Evolutionary conservation across 2,888 invertebrate genomes (phyloP).

Genomic region (Rhingia campestris): DNA sequence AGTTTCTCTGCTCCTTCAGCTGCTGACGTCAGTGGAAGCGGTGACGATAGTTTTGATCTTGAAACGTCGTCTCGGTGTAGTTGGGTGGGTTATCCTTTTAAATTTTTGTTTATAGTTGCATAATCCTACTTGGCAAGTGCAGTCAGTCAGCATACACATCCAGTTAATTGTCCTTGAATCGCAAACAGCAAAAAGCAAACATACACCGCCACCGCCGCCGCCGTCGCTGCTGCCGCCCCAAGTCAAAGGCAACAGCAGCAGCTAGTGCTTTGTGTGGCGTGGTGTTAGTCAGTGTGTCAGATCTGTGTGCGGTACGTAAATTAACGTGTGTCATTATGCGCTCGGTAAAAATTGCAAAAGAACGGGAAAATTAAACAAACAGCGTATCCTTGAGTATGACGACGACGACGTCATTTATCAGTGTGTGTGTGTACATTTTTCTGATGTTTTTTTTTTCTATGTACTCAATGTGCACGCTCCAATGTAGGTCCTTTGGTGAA

Average conservation of each 20-base stretch:
- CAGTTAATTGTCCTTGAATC: conserved; percentile 71
- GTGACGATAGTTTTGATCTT: conserved; percentile 73
- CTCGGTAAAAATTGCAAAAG: conserved; percentile 38
- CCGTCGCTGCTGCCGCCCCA: not conserved
- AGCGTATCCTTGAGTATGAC: conserved; percentile 45
- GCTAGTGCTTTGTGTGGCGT: no score
- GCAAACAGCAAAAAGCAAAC: conserved; percentile 24
- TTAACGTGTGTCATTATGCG: conserved; percentile 60
- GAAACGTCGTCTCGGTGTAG: conserved; percentile 42
- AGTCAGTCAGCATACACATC: conserved; percentile 41
- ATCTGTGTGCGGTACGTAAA: conserved; percentile 35
- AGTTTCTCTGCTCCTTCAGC: conserved; percentile 15
- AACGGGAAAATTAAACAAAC: conserved; percentile 44
- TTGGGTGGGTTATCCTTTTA: conserved; percentile 41
- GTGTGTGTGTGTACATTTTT: conserved; percentile 7
- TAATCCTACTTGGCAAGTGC: conserved; percentile 56
- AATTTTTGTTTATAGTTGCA: conserved; percentile 46
- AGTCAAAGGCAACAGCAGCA: conserved; percentile 24
- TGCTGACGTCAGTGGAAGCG: conserved; percentile 64
- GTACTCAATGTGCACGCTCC: conserved; percentile 57
- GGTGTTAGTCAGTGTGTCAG: not conserved
- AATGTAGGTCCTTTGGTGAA: conserved; percentile 71
- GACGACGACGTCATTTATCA: conserved; percentile 37
- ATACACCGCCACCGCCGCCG: conserved; percentile 27
- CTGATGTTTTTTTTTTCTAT: conserved; percentile 14